Percentiles rank a stretch among this genome's conserved stretches.
phyloP scores from a whole-genome alignment of 1,140 invertebrate species.

The Leptoteleia sp. region DNA sequence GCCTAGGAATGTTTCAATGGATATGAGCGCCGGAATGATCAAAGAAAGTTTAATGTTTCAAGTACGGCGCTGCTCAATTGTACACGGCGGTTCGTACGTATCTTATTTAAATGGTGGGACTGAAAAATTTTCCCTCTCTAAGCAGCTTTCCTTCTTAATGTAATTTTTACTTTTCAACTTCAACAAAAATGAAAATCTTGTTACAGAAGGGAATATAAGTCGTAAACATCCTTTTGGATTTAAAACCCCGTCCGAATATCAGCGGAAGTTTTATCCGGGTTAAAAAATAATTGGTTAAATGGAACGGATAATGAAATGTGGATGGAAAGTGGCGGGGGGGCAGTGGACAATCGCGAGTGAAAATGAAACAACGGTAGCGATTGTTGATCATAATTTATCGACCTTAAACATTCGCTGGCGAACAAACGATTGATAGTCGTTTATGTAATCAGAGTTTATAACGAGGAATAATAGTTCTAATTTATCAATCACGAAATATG shows the following conservation, averaged over 20 bases:
- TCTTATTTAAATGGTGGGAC: slow-evolving; percentile 36
- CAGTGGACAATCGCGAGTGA: too few relatives aligned
- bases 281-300: too few relatives aligned
- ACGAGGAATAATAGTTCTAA: too few relatives aligned
- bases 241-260: not conserved
- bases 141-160: slow-evolving; percentile 16
- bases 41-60: slow-evolving; percentile 39
- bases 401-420: too few relatives aligned
- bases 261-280: too few relatives aligned
- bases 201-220: not conserved
- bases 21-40: not conserved
- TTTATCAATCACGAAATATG: too few relatives aligned
- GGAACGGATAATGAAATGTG: too few relatives aligned
- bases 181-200: slow-evolving; percentile 8
- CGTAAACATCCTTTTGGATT: not conserved
- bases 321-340: too few relatives aligned
- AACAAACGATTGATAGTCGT: too few relatives aligned
- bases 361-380: too few relatives aligned
- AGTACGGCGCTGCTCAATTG: slow-evolving; percentile 33
- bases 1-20: slow-evolving; percentile 23
- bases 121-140: slow-evolving; percentile 9
- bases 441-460: too few relatives aligned
- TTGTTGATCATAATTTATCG: too few relatives aligned
- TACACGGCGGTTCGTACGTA: slow-evolving; percentile 30
- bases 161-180: slow-evolving; percentile 33